Percentiles rank a stretch among this genome's conserved stretches.
Conservation (phyloP, 2,888 invertebrate species). For the Drosophila monieri region DNA sequence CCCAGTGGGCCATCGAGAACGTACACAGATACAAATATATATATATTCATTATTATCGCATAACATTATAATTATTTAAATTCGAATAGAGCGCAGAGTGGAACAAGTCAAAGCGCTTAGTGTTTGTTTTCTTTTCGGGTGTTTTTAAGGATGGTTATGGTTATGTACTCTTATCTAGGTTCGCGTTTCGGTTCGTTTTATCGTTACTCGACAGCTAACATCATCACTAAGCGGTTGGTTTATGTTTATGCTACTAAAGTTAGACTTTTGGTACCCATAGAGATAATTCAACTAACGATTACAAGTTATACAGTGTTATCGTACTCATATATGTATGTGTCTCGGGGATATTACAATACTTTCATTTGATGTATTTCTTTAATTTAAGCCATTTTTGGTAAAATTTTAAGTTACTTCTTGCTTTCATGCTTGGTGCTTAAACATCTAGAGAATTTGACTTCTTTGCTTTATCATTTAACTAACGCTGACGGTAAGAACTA, state of each 20-base stretch:
- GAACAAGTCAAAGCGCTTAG: slow-evolving; percentile 72
- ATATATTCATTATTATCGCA: slow-evolving; percentile 33
- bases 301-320: slow-evolving; percentile 30
- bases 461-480: slow-evolving; percentile 58
- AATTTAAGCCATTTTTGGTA: slow-evolving; percentile 41
- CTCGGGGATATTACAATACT: slow-evolving; percentile 30
- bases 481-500: slow-evolving; percentile 45
- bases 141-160: slow-evolving; percentile 20
- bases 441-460: slow-evolving; percentile 73
- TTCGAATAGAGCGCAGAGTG: slow-evolving; percentile 71
- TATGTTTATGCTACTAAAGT: slow-evolving; percentile 51
- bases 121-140: slow-evolving; percentile 39
- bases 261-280: slow-evolving; percentile 57
- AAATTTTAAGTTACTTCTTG: slow-evolving; percentile 30
- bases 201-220: slow-evolving; percentile 36
- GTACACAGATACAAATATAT: slow-evolving; percentile 40
- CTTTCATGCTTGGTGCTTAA: slow-evolving; percentile 65
- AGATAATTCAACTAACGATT: slow-evolving; percentile 50
- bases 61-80: slow-evolving; percentile 72
- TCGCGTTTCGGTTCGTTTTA: slow-evolving; percentile 16
- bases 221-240: slow-evolving; percentile 48
- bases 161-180: slow-evolving; percentile 40
- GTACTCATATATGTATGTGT: slow-evolving; percentile 10
- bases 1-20: slow-evolving; percentile 30
- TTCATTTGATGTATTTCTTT: slow-evolving; percentile 6